Conservation (phyloP, 2,888 invertebrate species). For the Nomada fucata region DNA sequence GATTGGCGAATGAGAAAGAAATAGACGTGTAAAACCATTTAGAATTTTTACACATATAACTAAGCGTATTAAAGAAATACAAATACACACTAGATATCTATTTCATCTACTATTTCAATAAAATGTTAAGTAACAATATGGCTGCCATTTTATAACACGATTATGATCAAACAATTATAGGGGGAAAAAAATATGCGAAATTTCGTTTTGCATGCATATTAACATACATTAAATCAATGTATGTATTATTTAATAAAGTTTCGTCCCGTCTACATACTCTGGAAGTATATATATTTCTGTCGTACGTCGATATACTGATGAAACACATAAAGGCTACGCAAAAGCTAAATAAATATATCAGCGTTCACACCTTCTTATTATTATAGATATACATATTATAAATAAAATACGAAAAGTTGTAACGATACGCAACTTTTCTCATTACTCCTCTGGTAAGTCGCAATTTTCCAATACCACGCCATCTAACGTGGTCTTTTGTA, state of each 20-base stretch:
- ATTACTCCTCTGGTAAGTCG: conserved; percentile 36
- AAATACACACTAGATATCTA: conserved; percentile 28
- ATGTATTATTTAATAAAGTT: conserved; percentile 38
- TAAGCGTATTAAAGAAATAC: conserved; percentile 25
- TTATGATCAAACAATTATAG: conserved; percentile 43
- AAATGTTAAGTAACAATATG: conserved; percentile 66
- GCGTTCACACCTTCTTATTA: background rate
- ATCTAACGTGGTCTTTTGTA: conserved; percentile 49
- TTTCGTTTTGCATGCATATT: conserved; percentile 68
- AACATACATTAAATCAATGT: conserved; percentile 58
- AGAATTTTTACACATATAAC: conserved; percentile 40
- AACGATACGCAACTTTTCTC: conserved; percentile 13
- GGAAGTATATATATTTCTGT: background rate
- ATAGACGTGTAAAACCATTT: conserved; percentile 13
- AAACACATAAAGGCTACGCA: background rate
- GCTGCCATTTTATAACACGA: conserved; percentile 79
- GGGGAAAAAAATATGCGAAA: conserved; percentile 39
- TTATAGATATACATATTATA: background rate
- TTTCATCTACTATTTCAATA: conserved; percentile 34
- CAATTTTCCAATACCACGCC: conserved; percentile 27
- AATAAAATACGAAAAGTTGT: background rate
- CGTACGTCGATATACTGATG: background rate
- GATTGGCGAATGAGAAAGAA: conserved; percentile 26
- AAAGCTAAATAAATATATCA: background rate
- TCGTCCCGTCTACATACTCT: conserved; percentile 20